Base-by-base conservation (phyloP, 2,888 invertebrate species). In the Exephanes ischioxanthus region DNA sequence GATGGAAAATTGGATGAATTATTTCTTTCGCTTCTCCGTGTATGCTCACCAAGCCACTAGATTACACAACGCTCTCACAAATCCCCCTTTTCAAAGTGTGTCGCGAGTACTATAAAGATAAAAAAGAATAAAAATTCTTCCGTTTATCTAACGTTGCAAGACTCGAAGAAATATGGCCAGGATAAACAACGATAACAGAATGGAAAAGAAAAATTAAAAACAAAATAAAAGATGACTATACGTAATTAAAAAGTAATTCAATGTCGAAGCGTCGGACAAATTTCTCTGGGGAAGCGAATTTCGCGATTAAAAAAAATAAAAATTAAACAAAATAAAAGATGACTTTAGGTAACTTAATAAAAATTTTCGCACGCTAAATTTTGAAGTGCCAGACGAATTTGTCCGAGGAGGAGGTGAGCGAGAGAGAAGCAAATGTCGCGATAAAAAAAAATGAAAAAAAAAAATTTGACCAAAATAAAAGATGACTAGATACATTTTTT, bases 341-440 rank as follows among this genome's bases (percentile, higher is more conserved):
- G 22, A 16, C 37, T 19, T 19, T 19, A 14, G 1, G 55, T 19
- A 19, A 11, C 9, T 0, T 19, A 19, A 55, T 14, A 55, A 41
- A 55, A 14, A 37, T 33, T 1, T 55, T 48, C 16, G 41, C 26
- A 30, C 26, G 4, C 1, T n/a, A 45, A 45, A 45, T 45, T 14
- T 78, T 5, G 58, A 45, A n/a, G 33, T 61, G 61, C n/a, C 58
- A 70, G 58, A 45, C 14, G 14, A 78, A 70, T 78, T 48, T 61
- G 58, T 78, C 33, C 14, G 9, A 9, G 19, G 1, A 11, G 22
- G n/a, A 22, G 22, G 37, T 37, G 37, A 37, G 6, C 37, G 5
- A 5, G 37, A 37, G 0, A 53, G 2, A 2, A 9, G n/a, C 19
- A 5, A n/a, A 19, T 53, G 3, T 51, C n/a, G 16, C 16, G 16